A percentile compares a stretch with the other conserved stretches of the same genome.
phyloP scores from a whole-genome alignment of 2,797 vertebrate species.

The Sebastes jordani region DNA sequence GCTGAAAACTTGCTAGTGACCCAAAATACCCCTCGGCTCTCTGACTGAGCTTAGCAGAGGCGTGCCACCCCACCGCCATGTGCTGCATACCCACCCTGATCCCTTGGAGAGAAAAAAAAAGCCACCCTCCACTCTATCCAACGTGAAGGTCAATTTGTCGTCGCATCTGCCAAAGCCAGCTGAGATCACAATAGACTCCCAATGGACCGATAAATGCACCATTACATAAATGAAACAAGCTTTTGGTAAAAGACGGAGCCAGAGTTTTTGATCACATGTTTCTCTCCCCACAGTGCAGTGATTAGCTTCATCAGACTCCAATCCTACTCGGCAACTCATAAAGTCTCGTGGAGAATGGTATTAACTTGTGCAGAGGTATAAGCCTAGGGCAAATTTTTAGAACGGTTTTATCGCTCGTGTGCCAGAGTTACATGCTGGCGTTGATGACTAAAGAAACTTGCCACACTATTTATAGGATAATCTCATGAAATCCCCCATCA shows the following conservation, averaged over 20 bases:
- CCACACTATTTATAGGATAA: constrained; percentile 52
- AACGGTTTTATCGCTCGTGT: constrained; percentile 28
- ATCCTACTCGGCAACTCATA: constrained; percentile 39
- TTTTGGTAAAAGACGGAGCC: constrained; percentile 1
- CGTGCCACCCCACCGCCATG: not conserved
- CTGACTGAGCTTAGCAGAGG: constrained; percentile 4
- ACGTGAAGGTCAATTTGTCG: constrained; percentile 68
- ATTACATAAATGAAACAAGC: constrained; percentile 30
- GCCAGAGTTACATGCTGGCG: constrained; percentile 15
- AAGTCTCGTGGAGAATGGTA: constrained; percentile 46
- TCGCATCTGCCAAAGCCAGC: constrained; percentile 26
- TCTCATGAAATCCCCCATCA: constrained; percentile 40
- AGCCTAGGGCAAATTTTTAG: constrained; percentile 25
- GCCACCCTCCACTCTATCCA: constrained; percentile 20
- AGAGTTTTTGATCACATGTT: constrained; percentile 5
- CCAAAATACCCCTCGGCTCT: constrained; percentile 9
- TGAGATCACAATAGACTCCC: constrained; percentile 26
- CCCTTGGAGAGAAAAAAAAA: not conserved
- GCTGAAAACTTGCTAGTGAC: not conserved
- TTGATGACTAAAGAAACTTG: constrained; percentile 49
- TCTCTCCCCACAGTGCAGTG: constrained; percentile 1
- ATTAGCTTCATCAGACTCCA: constrained; percentile 54
- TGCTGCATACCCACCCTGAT: constrained; percentile 20
- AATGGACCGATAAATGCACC: not conserved
- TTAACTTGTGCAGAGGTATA: constrained; percentile 48